Conservation (phyloP, 2,797 vertebrate genomes). For the Pseudomugil gertrudae region DNA sequence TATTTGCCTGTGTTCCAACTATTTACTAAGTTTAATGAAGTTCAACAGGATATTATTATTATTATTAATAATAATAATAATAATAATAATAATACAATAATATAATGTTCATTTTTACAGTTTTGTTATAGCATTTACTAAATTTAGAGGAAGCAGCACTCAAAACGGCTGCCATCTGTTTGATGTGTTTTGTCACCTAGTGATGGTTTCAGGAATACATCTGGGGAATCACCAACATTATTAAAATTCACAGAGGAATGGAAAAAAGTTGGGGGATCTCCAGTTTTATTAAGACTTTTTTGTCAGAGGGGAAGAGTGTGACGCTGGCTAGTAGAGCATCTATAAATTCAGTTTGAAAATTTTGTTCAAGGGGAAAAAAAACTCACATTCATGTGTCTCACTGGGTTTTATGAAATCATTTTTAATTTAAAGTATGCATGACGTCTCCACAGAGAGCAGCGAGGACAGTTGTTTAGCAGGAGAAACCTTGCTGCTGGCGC, state of each 20-base stretch:
- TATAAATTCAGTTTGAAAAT: background rate
- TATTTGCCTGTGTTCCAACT: background rate
- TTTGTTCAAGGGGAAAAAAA: background rate
- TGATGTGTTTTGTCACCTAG: background rate
- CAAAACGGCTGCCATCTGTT: background rate
- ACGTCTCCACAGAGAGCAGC: background rate
- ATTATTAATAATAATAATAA: background rate
- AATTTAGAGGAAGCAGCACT: background rate
- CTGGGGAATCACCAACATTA: constrained; percentile 7
- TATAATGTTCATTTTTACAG: too few species aligned
- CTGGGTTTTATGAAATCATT: background rate
- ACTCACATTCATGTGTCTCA: background rate
- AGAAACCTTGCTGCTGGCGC: constrained; percentile 8
- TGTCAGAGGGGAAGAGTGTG: background rate
- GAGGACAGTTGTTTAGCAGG: constrained; percentile 9
- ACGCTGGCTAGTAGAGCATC: background rate
- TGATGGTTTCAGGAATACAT: background rate
- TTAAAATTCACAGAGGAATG: background rate
- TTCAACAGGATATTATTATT: background rate
- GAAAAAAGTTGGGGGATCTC: background rate
- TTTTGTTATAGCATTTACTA: too few species aligned
- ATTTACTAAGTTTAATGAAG: background rate
- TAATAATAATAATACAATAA: too few species aligned
- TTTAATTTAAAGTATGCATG: background rate
- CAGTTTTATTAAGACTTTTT: background rate